Percentiles rank a stretch among this genome's conserved stretches.
phyloP scores from a whole-genome alignment of 2,888 invertebrate genomes.

The Agrotis exclamationis region DNA sequence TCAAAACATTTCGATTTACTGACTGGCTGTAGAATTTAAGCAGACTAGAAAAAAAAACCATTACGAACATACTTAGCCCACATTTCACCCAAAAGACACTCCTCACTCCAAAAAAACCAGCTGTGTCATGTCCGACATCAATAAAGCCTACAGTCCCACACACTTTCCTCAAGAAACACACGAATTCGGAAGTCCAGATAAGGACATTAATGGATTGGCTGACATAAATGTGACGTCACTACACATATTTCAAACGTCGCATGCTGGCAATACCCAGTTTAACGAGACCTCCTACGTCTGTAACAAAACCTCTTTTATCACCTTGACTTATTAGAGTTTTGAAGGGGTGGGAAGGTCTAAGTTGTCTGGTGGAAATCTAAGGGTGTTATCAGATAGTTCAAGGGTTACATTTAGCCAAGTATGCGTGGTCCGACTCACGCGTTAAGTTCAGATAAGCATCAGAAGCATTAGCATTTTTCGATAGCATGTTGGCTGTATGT shows the following conservation, averaged over 20 bases:
- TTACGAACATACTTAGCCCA: conserved; percentile 2
- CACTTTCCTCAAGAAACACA: conserved; percentile 81
- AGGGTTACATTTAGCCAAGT: conserved; percentile 87
- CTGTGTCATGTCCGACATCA: conserved; percentile 82
- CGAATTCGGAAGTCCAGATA: conserved; percentile 90
- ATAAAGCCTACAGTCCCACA: conserved; percentile 78
- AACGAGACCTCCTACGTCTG: conserved; percentile 63
- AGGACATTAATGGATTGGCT: conserved; percentile 90
- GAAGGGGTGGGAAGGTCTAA: conserved; percentile 63
- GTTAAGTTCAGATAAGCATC: conserved; percentile 85
- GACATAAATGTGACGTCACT: conserved; percentile 91
- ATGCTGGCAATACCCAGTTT: conserved; percentile 76
- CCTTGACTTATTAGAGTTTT: neutral
- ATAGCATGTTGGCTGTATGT: conserved; percentile 80
- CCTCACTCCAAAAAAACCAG: conserved; percentile 57
- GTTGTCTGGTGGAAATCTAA: conserved; percentile 72
- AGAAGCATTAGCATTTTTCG: conserved; percentile 87
- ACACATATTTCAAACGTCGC: conserved; percentile 89
- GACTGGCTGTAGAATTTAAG: neutral
- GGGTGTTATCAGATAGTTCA: conserved; percentile 87
- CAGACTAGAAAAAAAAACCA: neutral
- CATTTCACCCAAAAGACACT: conserved; percentile 32
- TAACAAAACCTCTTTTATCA: neutral
- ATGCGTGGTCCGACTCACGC: conserved; percentile 89
- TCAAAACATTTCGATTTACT: no score